phyloP scores from a whole-genome alignment of 2,113 vertebrate species.

The Motacilla tschutschensis region DNA sequence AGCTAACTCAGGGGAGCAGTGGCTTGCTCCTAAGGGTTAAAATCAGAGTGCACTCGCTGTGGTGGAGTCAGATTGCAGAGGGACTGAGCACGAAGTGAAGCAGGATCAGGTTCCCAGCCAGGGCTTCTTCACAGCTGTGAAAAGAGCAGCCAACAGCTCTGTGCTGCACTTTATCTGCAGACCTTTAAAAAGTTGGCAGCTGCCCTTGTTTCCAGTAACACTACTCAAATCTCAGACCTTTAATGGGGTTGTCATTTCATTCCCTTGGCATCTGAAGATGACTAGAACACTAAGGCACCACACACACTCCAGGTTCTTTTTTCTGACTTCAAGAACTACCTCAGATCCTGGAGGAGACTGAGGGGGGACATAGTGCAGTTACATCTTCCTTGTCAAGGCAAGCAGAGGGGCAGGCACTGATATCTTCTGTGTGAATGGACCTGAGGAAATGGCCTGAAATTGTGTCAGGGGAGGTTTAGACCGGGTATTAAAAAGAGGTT shows the following conservation, averaged over 20 bases:
- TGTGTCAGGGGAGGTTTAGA: background rate
- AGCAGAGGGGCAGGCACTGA: background rate
- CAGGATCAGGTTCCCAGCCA: background rate
- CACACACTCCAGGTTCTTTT: background rate
- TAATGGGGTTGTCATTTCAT: background rate
- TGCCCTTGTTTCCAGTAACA: background rate
- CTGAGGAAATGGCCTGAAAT: accelerated
- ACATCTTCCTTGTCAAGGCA: background rate
- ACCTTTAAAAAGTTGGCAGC: background rate
- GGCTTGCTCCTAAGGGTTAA: background rate
- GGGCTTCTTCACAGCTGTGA: background rate
- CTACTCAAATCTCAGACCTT: background rate
- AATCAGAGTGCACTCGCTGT: background rate
- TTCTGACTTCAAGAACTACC: background rate
- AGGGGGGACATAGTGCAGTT: background rate
- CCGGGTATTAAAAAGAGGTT: background rate
- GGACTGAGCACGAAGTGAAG: background rate
- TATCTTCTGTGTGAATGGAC: background rate
- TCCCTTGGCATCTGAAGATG: background rate
- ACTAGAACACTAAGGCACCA: background rate
- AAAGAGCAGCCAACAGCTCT: background rate
- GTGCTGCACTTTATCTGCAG: background rate
- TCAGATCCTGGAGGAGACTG: background rate
- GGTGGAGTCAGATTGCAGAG: background rate
- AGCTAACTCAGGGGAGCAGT: background rate